Evolutionary conservation across 2,797 vertebrate genomes (phyloP).

Genomic region (Oceanodroma leucorhoa): DNA sequence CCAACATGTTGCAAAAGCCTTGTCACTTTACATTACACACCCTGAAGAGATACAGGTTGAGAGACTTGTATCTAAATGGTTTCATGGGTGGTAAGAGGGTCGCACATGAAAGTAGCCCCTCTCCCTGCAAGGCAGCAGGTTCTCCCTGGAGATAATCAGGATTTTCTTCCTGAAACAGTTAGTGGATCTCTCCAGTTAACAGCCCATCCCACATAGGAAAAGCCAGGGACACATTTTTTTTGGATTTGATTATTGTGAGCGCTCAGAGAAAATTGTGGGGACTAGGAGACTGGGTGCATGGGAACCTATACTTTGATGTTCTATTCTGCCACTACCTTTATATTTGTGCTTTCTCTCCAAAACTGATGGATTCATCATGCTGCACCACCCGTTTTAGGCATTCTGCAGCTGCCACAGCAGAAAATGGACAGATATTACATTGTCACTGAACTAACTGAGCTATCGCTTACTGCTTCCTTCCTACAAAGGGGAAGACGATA

Average conservation of each 20-base stretch:
- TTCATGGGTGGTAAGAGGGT: constrained; percentile 13
- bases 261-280: neutral
- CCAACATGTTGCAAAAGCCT: constrained; percentile 1
- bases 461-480: neutral
- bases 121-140: neutral
- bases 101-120: constrained; percentile 10
- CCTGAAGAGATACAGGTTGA: neutral
- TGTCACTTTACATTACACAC: constrained; percentile 18
- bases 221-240: neutral
- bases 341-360: neutral
- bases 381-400: constrained; percentile 12
- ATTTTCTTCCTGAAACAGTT: constrained; percentile 23
- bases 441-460: neutral
- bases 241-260: neutral
- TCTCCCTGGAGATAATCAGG: constrained; percentile 21
- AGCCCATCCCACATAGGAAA: neutral
- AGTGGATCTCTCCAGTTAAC: neutral
- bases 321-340: neutral
- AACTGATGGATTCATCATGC: constrained; percentile 27
- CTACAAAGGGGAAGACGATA: neutral
- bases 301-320: neutral
- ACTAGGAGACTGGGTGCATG: neutral
- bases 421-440: neutral
- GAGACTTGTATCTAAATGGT: constrained; percentile 11
- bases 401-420: neutral